phyloP scores from a whole-genome alignment of 2,113 vertebrate species.

The Xenopus laevis region DNA sequence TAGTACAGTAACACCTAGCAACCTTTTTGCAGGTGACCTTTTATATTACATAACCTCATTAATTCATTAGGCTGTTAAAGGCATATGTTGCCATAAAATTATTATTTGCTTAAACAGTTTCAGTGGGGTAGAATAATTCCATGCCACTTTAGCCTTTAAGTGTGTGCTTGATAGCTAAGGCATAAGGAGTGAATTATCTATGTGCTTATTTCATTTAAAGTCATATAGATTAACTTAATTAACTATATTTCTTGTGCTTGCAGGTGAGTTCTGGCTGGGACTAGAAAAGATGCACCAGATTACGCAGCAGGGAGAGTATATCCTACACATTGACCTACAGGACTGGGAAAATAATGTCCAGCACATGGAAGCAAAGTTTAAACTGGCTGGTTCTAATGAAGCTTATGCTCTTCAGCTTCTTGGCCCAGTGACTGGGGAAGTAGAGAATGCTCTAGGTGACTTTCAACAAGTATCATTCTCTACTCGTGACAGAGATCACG shows the following conservation, averaged over 20 bases:
- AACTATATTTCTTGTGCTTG: slow-evolving; percentile 2
- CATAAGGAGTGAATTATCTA: too few relatives aligned
- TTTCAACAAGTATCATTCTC: slow-evolving; percentile 81
- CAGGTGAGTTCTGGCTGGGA: slow-evolving; percentile 95
- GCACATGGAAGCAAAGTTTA: slow-evolving; percentile 67
- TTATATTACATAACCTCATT: too few relatives aligned
- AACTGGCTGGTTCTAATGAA: slow-evolving; percentile 72
- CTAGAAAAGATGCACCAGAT: slow-evolving; percentile 80
- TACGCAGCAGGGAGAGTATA: slow-evolving; percentile 63
- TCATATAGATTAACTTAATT: background rate
- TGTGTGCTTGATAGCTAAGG: too few relatives aligned
- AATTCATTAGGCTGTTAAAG: too few relatives aligned
- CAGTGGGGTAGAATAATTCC: too few relatives aligned
- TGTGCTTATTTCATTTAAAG: too few relatives aligned
- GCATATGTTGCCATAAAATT: too few relatives aligned
- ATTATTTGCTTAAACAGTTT: too few relatives aligned
- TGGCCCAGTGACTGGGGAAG: slow-evolving; percentile 60
- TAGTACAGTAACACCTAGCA: too few relatives aligned
- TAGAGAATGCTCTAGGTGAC: slow-evolving; percentile 70
- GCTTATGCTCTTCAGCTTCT: slow-evolving; percentile 77
- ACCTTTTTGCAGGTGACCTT: too few relatives aligned
- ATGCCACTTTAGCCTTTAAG: too few relatives aligned
- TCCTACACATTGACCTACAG: slow-evolving; percentile 74
- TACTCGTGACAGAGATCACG: slow-evolving; percentile 86
- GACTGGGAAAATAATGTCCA: slow-evolving; percentile 80